Evolutionary conservation across 2,888 invertebrate species (phyloP).

Genomic region (Sylvicola fuscatus): DNA sequence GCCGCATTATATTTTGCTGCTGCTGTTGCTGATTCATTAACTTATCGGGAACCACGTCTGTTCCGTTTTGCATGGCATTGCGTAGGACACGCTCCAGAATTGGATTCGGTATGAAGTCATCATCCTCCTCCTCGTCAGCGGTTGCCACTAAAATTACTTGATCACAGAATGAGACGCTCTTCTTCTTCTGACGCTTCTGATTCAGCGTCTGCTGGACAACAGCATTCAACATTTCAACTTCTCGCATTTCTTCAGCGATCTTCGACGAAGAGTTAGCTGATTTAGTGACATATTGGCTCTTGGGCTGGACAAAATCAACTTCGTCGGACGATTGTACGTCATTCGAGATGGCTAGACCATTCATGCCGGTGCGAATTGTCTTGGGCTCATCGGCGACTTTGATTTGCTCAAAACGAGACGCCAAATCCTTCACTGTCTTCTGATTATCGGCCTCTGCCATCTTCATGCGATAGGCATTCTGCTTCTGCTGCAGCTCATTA

Average conservation of each 20-base stretch:
- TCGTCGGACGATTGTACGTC: slow-evolving; percentile 6
- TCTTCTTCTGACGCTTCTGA: slow-evolving; percentile 54
- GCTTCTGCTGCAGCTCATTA: slow-evolving; percentile 60
- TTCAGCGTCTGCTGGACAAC: slow-evolving; percentile 32
- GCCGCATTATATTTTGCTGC: slow-evolving; percentile 26
- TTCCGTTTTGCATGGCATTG: slow-evolving; percentile 42
- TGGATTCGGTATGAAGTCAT: slow-evolving; percentile 78
- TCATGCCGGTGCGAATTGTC: slow-evolving; percentile 28
- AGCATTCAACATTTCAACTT: slow-evolving; percentile 33
- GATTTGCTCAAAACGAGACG: slow-evolving; percentile 56
- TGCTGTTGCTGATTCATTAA: slow-evolving; percentile 25
- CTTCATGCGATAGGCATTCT: slow-evolving; percentile 32
- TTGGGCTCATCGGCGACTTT: slow-evolving; percentile 14
- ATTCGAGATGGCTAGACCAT: slow-evolving; percentile 20
- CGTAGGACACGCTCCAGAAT: slow-evolving; percentile 69
- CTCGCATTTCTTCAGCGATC: slow-evolving; percentile 33
- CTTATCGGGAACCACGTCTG: slow-evolving; percentile 11
- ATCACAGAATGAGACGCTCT: slow-evolving; percentile 88
- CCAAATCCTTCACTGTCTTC: slow-evolving; percentile 52
- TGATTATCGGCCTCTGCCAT: slow-evolving; percentile 9
- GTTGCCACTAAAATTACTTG: slow-evolving; percentile 85
- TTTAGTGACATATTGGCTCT: slow-evolving; percentile 12
- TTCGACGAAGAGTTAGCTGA: slow-evolving; percentile 27
- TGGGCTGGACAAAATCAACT: slow-evolving; percentile 5
- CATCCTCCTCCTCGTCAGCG: slow-evolving; percentile 79